Percentiles rank a stretch among this genome's conserved stretches.
Evolutionary conservation across 2,113 vertebrate species (phyloP).

Genomic region (Kryptolebias marmoratus): DNA sequence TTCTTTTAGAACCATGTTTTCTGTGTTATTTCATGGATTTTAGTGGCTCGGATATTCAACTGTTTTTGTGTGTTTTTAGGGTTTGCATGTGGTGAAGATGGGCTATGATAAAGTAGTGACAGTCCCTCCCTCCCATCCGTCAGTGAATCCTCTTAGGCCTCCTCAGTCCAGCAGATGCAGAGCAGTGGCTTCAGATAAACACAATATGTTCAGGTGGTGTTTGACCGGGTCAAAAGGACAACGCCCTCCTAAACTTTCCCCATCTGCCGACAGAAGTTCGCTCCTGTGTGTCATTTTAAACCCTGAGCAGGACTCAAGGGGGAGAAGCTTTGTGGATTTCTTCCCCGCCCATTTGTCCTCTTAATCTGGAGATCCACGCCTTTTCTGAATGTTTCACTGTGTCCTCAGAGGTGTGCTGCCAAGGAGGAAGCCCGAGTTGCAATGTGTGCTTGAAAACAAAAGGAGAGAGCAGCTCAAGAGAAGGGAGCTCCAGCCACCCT

Average conservation of each 20-base stretch:
- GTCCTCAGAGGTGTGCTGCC: conserved; percentile 65
- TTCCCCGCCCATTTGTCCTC: neutral
- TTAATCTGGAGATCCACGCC: neutral
- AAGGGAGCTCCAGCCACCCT: conserved; percentile 54
- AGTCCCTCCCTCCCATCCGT: neutral
- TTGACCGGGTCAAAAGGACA: conserved; percentile 23
- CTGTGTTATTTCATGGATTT: neutral
- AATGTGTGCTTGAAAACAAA: conserved; percentile 64
- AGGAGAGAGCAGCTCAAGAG: conserved; percentile 53
- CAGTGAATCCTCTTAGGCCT: conserved; percentile 25
- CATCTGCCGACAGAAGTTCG: too few species aligned
- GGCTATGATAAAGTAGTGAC: neutral
- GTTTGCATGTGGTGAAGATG: too few species aligned
- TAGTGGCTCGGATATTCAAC: neutral
- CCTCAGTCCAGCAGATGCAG: neutral
- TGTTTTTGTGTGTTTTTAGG: too few species aligned
- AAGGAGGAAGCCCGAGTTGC: conserved; percentile 64
- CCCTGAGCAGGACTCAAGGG: too few species aligned
- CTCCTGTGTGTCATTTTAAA: too few species aligned
- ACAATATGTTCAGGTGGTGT: conserved; percentile 22
- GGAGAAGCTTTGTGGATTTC: neutral
- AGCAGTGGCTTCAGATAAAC: conserved; percentile 9
- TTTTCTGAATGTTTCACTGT: neutral
- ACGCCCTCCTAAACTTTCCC: conserved; percentile 2
- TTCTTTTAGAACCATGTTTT: too few species aligned